phyloP scores from a whole-genome alignment of 2,113 vertebrate species.

The Tupaia tana region DNA sequence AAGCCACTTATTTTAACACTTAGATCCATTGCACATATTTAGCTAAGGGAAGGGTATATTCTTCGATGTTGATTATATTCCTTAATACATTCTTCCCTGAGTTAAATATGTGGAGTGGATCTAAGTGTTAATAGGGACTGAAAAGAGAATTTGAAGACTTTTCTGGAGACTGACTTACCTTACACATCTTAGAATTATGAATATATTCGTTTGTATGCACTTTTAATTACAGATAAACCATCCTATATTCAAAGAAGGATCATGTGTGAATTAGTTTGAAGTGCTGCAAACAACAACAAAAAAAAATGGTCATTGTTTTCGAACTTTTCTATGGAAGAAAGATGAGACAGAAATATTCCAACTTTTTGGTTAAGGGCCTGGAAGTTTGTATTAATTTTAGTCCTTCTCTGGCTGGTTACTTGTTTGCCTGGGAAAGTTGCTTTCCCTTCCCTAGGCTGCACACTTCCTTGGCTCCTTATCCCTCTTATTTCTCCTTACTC shows the following conservation, averaged over 20 bases:
- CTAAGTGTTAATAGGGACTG: not conserved
- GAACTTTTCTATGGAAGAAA: not conserved
- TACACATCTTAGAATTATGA: not conserved
- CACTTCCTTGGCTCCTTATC: not conserved
- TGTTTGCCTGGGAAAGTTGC: not conserved
- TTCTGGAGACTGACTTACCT: not conserved
- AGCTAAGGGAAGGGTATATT: not conserved
- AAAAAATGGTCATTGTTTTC: not conserved
- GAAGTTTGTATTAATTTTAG: not conserved
- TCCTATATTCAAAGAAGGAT: not conserved
- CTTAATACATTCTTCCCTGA: not conserved
- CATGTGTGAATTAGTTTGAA: conserved; percentile 14
- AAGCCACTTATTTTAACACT: not conserved
- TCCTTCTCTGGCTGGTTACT: not conserved
- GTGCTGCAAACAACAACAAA: not conserved
- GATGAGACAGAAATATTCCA: not conserved
- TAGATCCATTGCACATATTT: not conserved
- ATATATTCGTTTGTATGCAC: not conserved
- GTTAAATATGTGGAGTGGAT: too few relatives aligned
- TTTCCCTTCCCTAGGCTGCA: not conserved
- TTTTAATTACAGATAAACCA: not conserved
- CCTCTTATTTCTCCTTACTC: not conserved
- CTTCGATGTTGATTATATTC: not conserved
- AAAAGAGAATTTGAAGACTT: not conserved
- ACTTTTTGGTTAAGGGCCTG: not conserved